Evolutionary conservation across 1,140 invertebrate species (phyloP).

Genomic region (Bicyclus anynana): DNA sequence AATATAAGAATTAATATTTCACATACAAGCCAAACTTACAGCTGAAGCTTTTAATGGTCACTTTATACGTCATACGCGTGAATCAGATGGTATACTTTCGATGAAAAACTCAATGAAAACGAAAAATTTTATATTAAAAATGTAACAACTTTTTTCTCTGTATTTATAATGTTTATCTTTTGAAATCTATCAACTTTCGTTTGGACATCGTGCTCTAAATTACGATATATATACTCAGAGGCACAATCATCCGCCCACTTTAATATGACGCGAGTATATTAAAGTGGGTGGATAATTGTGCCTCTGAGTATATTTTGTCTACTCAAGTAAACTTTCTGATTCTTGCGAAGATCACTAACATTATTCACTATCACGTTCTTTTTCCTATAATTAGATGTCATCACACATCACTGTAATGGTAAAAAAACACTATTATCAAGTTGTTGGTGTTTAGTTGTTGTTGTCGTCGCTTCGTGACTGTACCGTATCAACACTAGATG

Average conservation of each 20-base stretch:
- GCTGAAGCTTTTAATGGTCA: slow-evolving; percentile 25
- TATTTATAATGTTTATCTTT: too few species aligned
- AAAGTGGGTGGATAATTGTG: too few species aligned
- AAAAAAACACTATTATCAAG: slow-evolving; percentile 27
- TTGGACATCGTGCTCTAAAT: too few species aligned
- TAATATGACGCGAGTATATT: too few species aligned
- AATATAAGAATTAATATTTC: slow-evolving; percentile 23
- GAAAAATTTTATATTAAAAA: background rate
- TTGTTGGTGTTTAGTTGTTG: slow-evolving; percentile 68
- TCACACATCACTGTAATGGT: slow-evolving; percentile 33
- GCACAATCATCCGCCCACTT: too few species aligned
- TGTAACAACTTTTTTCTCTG: background rate
- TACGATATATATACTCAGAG: too few species aligned
- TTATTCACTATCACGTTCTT: slow-evolving; percentile 29
- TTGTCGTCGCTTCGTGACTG: slow-evolving; percentile 62
- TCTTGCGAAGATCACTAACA: background rate
- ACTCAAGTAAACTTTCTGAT: background rate
- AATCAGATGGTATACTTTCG: background rate
- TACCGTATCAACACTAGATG: slow-evolving; percentile 52
- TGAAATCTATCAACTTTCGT: too few species aligned
- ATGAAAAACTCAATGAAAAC: background rate
- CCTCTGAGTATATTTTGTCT: too few species aligned
- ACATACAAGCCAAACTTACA: slow-evolving; percentile 17
- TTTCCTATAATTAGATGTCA: slow-evolving; percentile 32
- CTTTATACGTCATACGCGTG: slow-evolving; percentile 9